Evolutionary conservation across 1,140 invertebrate genomes (phyloP), one percentile per base, ranked within the genome.

Genomic region (Psix sp.): DNA sequence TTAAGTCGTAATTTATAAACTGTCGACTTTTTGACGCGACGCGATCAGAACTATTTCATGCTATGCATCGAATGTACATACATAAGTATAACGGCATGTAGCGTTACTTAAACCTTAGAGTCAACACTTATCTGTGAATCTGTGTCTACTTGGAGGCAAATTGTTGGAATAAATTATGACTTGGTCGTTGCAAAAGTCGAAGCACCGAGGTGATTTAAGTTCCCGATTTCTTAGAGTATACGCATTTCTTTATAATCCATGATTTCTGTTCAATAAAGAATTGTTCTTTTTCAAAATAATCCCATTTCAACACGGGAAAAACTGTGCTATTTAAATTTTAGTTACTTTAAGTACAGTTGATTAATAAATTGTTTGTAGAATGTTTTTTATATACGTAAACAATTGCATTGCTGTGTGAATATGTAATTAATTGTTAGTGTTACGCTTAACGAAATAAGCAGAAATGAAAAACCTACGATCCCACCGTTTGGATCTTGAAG

Each of bases 81-180:
- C 18, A 42, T 45, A 49, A 48, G 36, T 48, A 31, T 66, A 66
- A 67, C 62, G 49, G 56, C 49, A 5, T 20, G 13, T 36, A 45
- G 39, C 60, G 57, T 59, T 59, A 48, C 45, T 66, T 49, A 51
- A 66, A 67, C 57, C 42, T 39, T 46, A 39, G 63, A 46, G n/a
- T 45, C 43, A 35, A 67, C 46, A 54, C 63, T 74, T 74, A 74
- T 68, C 72, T 74, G 40, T 36, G 48, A 65, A 68, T 75, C 76
- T 73, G 54, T 65, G 38, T 43, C 57, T 75, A 75, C 60, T 77
- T 72, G 67, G 65, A 72, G 73, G 76, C 76, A 78, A 78, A 75
- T 78, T 78, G 77, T 72, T 73, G 52, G 73, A 74, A 78, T 78
- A 78, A 78, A 76, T 76, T 76, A 68, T 76, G 66, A 78, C 73